Evolutionary conservation across 1,140 invertebrate genomes (phyloP).

Genomic region (Conus betulinus): DNA sequence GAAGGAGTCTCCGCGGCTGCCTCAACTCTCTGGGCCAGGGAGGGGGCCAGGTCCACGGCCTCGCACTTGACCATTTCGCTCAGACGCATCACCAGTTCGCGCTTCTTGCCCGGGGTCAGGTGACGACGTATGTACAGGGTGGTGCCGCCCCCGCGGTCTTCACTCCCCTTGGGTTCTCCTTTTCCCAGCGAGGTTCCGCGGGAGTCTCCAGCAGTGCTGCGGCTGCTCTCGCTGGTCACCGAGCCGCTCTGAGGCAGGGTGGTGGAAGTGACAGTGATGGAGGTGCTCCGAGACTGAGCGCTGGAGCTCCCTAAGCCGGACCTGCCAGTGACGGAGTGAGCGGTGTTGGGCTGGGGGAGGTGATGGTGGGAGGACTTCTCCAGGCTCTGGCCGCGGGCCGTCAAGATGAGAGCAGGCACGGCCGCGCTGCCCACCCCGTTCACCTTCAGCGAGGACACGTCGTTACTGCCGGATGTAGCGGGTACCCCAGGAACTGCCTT

Average conservation of each 20-base stretch:
- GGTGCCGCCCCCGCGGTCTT: neutral
- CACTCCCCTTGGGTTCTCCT: neutral
- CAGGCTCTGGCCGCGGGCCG: neutral
- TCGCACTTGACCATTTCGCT: conserved; percentile 43
- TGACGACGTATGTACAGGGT: conserved; percentile 24
- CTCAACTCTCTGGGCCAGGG: neutral
- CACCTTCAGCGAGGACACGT: neutral
- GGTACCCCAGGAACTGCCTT: neutral
- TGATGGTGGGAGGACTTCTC: neutral
- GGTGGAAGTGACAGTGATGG: neutral
- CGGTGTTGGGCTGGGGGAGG: neutral
- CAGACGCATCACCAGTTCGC: conserved; percentile 36
- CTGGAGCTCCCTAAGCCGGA: neutral
- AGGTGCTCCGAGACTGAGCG: neutral
- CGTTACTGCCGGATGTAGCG: neutral
- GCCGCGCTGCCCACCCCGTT: neutral
- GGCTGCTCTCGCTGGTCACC: neutral
- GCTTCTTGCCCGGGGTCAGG: conserved; percentile 40
- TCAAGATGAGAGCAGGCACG: neutral
- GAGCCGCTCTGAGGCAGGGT: conserved; percentile 5
- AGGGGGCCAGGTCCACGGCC: conserved; percentile 31
- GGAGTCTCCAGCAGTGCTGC: neutral
- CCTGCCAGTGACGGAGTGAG: neutral
- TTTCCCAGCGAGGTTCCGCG: neutral
- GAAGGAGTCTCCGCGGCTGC: neutral